Conservation (phyloP, 2,797 vertebrate species). For the Pampus argenteus region DNA sequence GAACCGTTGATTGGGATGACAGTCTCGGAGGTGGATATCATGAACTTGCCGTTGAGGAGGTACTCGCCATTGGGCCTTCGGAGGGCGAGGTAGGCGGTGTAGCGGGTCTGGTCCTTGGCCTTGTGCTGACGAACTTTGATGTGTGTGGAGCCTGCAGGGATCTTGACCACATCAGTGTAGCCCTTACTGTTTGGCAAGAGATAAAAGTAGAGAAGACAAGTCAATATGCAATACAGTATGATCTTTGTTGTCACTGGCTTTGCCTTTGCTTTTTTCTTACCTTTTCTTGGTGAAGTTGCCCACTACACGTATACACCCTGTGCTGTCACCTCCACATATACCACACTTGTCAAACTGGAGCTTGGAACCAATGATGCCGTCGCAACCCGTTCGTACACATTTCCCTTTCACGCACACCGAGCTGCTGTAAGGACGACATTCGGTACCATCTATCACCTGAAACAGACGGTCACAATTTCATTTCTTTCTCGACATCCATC, state of each 20-base stretch:
- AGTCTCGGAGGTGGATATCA: conserved; percentile 98
- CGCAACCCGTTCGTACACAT: conserved; percentile 94
- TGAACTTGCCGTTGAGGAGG: conserved; percentile 97
- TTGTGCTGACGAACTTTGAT: conserved; percentile 98
- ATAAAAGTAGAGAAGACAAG: conserved; percentile 22
- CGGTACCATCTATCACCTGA: conserved; percentile 88
- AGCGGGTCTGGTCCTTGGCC: conserved; percentile 92
- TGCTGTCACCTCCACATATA: conserved; percentile 94
- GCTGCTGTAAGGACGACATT: conserved; percentile 95
- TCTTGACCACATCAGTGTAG: conserved; percentile 97
- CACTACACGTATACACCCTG: conserved; percentile 91
- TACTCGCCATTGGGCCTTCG: conserved; percentile 92
- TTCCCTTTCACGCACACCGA: conserved; percentile 95
- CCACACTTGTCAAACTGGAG: conserved; percentile 97
- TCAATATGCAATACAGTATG: neutral
- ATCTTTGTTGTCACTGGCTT: neutral
- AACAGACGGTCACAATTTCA: neutral
- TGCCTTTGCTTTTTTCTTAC: conserved; percentile 72
- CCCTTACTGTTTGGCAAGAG: conserved; percentile 87
- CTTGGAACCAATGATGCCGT: conserved; percentile 96
- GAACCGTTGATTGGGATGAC: conserved; percentile 94
- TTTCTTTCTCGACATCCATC: neutral
- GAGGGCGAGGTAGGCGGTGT: conserved; percentile 94
- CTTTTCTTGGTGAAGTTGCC: conserved; percentile 97
- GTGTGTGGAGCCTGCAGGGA: conserved; percentile 94